A percentile compares a stretch with the other conserved stretches of the same genome.
Evolutionary conservation across 2,888 invertebrate genomes (phyloP).

Genomic region (Epirrhoe tristata): DNA sequence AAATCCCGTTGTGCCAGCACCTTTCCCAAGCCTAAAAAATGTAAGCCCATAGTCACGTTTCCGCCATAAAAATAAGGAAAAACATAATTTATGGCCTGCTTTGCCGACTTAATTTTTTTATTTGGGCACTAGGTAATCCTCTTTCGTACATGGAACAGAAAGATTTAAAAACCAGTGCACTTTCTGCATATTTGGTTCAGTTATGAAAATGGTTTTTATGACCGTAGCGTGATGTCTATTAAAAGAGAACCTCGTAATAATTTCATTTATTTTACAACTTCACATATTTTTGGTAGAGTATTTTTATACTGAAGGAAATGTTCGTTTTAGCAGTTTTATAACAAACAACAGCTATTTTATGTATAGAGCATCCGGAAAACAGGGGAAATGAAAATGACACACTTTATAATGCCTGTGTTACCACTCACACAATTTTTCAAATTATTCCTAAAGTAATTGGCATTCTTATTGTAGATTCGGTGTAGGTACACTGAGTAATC

Average conservation of each 20-base stretch:
- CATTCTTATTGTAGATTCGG: too few species aligned
- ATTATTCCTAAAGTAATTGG: not conserved
- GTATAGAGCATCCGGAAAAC: not conserved
- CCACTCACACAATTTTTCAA: not conserved
- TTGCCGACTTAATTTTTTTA: slow-evolving; percentile 39
- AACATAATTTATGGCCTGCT: slow-evolving; percentile 39
- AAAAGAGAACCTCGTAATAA: not conserved
- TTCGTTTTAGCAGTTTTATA: not conserved
- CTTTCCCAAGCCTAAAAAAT: slow-evolving; percentile 37
- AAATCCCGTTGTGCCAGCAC: slow-evolving; percentile 30
- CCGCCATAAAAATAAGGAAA: slow-evolving; percentile 43
- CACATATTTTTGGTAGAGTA: not conserved
- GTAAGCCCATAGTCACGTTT: slow-evolving; percentile 42
- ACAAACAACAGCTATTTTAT: too few species aligned
- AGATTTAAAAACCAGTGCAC: slow-evolving; percentile 28
- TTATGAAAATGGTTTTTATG: slow-evolving; percentile 10
- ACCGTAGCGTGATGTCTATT: slow-evolving; percentile 7
- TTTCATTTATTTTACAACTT: slow-evolving; percentile 5
- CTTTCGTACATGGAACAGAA: slow-evolving; percentile 26
- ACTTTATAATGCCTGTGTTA: not conserved
- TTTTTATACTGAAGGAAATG: not conserved
- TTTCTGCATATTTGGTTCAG: slow-evolving; percentile 20
- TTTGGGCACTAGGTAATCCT: slow-evolving; percentile 32
- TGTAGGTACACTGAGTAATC: too few species aligned
- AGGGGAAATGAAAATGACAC: not conserved